Percentiles rank a stretch among this genome's conserved stretches.
Evolutionary conservation across 2,113 vertebrate species (phyloP).

Genomic region (Oriolus oriolus): DNA sequence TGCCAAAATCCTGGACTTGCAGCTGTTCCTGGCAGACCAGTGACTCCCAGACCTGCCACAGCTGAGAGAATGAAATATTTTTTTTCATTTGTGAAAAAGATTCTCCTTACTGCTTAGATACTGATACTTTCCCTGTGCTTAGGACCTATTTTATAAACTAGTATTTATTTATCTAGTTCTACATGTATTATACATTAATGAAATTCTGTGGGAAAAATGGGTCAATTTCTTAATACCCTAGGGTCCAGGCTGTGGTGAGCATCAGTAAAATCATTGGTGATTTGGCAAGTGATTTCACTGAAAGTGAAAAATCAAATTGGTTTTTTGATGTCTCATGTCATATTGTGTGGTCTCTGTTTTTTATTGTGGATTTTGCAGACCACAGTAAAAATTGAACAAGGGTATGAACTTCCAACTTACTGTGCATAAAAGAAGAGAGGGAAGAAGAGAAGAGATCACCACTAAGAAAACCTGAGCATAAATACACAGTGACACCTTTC

Average conservation of each 20-base stretch:
- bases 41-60: background rate
- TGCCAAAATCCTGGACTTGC: constrained; percentile 1
- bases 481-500: constrained; percentile 12
- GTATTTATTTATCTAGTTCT: background rate
- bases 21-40: constrained; percentile 30
- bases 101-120: background rate
- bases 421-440: background rate
- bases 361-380: background rate
- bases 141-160: background rate
- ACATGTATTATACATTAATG: background rate
- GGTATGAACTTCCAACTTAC: background rate
- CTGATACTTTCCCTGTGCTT: background rate
- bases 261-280: background rate
- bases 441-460: background rate
- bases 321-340: background rate
- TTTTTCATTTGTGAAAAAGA: background rate
- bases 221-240: background rate
- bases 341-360: background rate
- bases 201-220: background rate
- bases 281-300: background rate
- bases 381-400: background rate
- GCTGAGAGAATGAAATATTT: background rate
- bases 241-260: background rate
- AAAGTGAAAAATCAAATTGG: background rate
- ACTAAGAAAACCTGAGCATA: background rate